Percentiles rank a stretch among this genome's conserved stretches.
These are phyloP conservation scores for Myrmophylax atrothorax DNA, from an alignment of 2,113 vertebrate species.

Conservation along the genomic window DNA sequence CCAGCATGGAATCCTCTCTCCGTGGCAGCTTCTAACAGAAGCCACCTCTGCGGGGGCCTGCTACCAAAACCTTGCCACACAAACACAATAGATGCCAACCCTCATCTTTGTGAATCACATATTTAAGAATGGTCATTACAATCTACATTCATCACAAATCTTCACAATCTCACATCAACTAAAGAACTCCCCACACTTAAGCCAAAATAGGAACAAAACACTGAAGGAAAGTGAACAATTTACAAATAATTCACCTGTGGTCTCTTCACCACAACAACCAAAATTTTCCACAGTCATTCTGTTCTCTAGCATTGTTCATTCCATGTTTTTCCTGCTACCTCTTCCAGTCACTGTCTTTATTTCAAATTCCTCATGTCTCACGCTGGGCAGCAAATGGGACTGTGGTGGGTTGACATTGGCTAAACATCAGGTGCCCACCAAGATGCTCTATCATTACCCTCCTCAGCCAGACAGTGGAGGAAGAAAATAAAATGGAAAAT, in stretches of 20 bases:
- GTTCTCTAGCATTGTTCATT: not conserved
- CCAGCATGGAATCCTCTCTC: not conserved
- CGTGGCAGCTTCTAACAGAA: not conserved
- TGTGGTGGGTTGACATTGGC: not conserved
- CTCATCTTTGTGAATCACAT: not conserved
- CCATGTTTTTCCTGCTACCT: not conserved
- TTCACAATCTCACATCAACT: not conserved
- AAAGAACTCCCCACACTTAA: not conserved
- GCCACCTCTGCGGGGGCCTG: not conserved
- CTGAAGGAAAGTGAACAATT: not conserved
- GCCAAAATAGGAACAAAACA: not conserved
- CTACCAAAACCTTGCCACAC: not conserved
- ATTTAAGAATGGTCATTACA: not conserved
- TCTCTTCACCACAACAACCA: not conserved
- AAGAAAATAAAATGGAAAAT: not conserved
- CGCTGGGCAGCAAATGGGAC: not conserved
- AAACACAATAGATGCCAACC: not conserved
- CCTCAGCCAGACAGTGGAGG: too few species aligned
- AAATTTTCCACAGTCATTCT: not conserved
- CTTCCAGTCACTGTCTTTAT: not conserved
- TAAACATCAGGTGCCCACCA: not conserved
- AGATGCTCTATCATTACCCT: not conserved
- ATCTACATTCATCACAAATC: not conserved
- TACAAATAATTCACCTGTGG: not conserved
- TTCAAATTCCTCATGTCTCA: not conserved